phyloP scores from a whole-genome alignment of 2,113 vertebrate species.

The Engystomops pustulosus region DNA sequence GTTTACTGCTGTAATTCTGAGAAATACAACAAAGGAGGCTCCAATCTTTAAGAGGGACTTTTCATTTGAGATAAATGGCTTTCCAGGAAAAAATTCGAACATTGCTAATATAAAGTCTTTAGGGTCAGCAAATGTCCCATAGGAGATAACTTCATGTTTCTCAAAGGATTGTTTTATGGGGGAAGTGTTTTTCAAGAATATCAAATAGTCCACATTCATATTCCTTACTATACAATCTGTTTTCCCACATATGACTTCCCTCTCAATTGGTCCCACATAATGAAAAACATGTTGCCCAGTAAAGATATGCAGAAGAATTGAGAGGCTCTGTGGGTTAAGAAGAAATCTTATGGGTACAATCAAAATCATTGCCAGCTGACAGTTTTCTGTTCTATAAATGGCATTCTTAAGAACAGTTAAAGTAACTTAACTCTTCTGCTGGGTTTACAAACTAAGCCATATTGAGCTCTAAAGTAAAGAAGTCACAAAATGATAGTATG shows the following conservation, averaged over 20 bases:
- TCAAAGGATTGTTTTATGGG: constrained; percentile 9
- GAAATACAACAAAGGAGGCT: not conserved
- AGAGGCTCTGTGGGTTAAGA: constrained; percentile 1
- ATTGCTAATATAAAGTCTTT: not conserved
- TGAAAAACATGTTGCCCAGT: constrained; percentile 29
- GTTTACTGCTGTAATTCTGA: not conserved
- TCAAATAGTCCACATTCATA: constrained; percentile 3
- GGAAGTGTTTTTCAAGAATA: constrained; percentile 16
- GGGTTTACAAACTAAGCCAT: not conserved
- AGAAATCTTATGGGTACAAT: constrained; percentile 26
- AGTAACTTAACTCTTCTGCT: constrained; percentile 8
- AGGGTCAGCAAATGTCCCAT: constrained; percentile 6
- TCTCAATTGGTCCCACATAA: constrained; percentile 6
- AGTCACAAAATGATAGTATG: not conserved
- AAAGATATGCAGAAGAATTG: constrained; percentile 6
- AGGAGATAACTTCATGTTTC: not conserved
- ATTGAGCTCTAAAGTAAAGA: not conserved
- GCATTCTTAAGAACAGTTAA: not conserved
- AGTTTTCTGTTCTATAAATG: constrained; percentile 32
- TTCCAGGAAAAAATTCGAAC: not conserved
- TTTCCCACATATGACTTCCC: constrained; percentile 18
- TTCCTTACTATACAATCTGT: not conserved
- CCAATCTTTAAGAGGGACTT: not conserved
- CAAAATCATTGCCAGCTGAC: constrained; percentile 47
- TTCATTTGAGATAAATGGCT: not conserved